Evolutionary conservation across 2,888 invertebrate genomes (phyloP).

Genomic region (Sycophila texana): DNA sequence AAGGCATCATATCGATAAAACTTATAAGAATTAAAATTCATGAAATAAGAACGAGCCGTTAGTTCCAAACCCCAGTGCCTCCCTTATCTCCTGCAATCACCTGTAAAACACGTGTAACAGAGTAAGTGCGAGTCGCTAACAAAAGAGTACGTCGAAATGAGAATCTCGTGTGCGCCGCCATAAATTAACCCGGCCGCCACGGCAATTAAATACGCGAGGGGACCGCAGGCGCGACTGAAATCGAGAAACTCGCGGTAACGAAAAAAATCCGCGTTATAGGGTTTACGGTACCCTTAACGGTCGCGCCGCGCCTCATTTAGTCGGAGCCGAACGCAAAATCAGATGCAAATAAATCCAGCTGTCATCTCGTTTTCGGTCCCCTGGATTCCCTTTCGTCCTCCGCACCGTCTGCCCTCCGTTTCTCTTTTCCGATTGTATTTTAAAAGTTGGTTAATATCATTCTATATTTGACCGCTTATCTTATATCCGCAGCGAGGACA

Average conservation of each 20-base stretch:
- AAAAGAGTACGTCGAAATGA: slow-evolving; percentile 23
- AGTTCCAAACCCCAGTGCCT: too few relatives aligned
- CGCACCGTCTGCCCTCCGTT: too few relatives aligned
- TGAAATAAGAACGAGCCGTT: too few relatives aligned
- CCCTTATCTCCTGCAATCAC: slow-evolving; percentile 7
- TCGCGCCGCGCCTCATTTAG: slow-evolving; percentile 28
- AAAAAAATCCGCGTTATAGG: neutral
- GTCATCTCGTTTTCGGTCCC: neutral
- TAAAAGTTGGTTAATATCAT: slow-evolving; percentile 15
- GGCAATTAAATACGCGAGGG: slow-evolving; percentile 41
- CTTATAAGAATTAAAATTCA: too few relatives aligned
- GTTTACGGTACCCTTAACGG: slow-evolving; percentile 52
- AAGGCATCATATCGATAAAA: too few relatives aligned
- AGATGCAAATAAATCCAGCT: slow-evolving; percentile 31
- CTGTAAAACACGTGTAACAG: slow-evolving; percentile 20
- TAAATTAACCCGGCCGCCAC: slow-evolving; percentile 30
- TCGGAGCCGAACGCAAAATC: neutral
- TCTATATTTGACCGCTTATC: neutral
- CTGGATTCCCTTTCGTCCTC: too few relatives aligned
- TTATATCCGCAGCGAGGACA: slow-evolving; percentile 17
- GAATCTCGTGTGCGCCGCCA: slow-evolving; percentile 1
- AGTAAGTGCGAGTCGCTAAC: slow-evolving; percentile 7
- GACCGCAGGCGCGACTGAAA: slow-evolving; percentile 10
- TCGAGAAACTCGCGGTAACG: neutral
- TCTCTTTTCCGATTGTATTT: neutral